These are phyloP conservation scores for Cassiopea xamachana DNA, from an alignment of 30 jellyfish, hydroid and myxozoan species.

Conservation along the genomic window DNA sequence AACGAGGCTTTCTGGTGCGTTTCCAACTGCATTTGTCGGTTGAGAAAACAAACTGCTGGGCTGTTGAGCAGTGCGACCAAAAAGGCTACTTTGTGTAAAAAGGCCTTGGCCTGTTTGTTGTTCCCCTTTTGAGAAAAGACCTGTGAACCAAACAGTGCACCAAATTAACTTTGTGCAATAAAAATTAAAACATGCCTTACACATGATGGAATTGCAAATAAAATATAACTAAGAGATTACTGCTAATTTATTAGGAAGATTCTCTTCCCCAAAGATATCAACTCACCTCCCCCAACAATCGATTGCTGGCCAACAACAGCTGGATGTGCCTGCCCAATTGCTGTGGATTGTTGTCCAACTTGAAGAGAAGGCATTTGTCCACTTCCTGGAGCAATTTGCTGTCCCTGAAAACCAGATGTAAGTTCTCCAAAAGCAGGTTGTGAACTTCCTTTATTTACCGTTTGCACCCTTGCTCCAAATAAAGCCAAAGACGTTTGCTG, in stretches of 20 bases:
- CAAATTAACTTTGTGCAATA: neutral
- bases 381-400: no score
- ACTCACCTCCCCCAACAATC: neutral
- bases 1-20: neutral
- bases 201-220: no score
- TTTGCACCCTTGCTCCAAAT: no score
- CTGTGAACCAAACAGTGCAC: neutral
- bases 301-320: neutral
- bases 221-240: no score
- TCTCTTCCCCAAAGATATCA: neutral
- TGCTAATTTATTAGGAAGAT: no score
- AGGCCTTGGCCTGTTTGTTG: conserved; percentile 36
- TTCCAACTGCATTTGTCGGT: neutral
- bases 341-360: neutral
- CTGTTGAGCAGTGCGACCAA: conserved; percentile 16
- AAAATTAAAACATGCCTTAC: no score
- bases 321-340: conserved; percentile 10
- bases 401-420: no score
- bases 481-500: no score
- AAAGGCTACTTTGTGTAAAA: conserved; percentile 21
- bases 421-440: no score
- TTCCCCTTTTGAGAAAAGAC: conserved; percentile 28
- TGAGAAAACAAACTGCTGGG: conserved; percentile 43
- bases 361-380: no score
- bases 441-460: no score